Percentiles rank a stretch among this genome's conserved stretches.
These are phyloP conservation scores for Drosophila borealis DNA, from an alignment of 2,888 invertebrate genomes.

Conservation along the genomic window DNA sequence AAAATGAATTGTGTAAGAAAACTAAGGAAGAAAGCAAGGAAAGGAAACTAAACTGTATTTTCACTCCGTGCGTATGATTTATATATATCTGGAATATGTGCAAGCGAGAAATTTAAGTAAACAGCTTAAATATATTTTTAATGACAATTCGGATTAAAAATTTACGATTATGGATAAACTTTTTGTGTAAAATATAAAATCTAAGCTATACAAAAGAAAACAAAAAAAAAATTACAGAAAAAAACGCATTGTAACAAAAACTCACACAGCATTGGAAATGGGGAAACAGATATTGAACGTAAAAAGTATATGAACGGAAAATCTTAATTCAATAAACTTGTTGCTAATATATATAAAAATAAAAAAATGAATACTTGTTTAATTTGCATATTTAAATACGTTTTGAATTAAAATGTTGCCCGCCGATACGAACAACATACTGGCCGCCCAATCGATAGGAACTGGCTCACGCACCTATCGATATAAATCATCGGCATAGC, in stretches of 20 bases:
- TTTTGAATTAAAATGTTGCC: neutral
- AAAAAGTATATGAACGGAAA: slow-evolving; percentile 71
- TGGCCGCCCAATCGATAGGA: slow-evolving; percentile 17
- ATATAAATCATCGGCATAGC: neutral
- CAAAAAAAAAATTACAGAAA: slow-evolving; percentile 47
- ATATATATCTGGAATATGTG: slow-evolving; percentile 60
- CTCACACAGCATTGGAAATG: slow-evolving; percentile 72
- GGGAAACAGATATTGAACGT: slow-evolving; percentile 64
- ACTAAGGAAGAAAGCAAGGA: slow-evolving; percentile 18
- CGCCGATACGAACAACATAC: neutral
- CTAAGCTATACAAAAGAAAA: slow-evolving; percentile 57
- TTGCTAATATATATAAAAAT: slow-evolving; percentile 79
- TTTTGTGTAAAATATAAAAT: slow-evolving; percentile 73
- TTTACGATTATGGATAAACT: slow-evolving; percentile 76
- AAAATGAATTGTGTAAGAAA: slow-evolving; percentile 21
- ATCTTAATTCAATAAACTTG: slow-evolving; percentile 83
- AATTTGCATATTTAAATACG: slow-evolving; percentile 2
- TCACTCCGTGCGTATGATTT: slow-evolving; percentile 63
- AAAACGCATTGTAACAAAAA: slow-evolving; percentile 77
- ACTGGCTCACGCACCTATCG: neutral
- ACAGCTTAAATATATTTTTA: slow-evolving; percentile 75
- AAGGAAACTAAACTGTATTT: slow-evolving; percentile 47
- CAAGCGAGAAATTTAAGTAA: slow-evolving; percentile 66
- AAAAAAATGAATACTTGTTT: slow-evolving; percentile 28
- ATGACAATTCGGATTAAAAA: slow-evolving; percentile 64